phyloP scores from a whole-genome alignment of 2,797 vertebrate species.

The Alcedo atthis region DNA sequence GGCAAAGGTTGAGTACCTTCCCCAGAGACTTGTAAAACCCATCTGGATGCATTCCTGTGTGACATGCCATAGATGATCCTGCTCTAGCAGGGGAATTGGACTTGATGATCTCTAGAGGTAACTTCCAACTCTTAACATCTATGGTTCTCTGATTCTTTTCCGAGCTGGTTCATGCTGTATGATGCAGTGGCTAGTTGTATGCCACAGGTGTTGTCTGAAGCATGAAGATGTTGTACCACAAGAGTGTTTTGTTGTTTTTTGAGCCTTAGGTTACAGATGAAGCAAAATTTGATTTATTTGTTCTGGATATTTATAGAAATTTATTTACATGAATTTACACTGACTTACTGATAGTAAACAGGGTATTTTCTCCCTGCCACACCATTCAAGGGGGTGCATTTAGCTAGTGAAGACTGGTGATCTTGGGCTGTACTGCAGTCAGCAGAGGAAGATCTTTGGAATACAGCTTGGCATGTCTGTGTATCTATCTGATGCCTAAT shows the following conservation, averaged over 20 bases:
- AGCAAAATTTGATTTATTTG: not conserved
- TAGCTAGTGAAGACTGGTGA: not conserved
- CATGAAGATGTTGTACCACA: accelerated
- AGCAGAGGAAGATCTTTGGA: not conserved
- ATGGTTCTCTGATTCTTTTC: not conserved
- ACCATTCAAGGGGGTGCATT: not conserved
- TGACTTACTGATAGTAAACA: not conserved
- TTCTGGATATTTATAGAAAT: not conserved
- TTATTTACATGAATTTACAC: not conserved
- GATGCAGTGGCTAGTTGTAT: not conserved
- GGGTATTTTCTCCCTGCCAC: not conserved
- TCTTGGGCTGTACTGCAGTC: not conserved
- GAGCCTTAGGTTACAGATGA: not conserved
- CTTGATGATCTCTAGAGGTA: no score
- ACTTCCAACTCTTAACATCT: no score
- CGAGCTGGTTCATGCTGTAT: not conserved
- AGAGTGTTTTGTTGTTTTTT: not conserved
- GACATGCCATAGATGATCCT: no score
- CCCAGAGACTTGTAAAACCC: no score
- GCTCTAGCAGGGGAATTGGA: no score
- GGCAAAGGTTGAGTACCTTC: no score
- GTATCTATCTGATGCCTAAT: not conserved
- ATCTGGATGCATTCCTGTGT: no score
- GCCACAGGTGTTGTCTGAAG: not conserved
- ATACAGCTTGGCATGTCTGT: not conserved